Base-by-base conservation (phyloP, 1,140 invertebrate genomes). In the Lamellibrachia luymesi region DNA sequence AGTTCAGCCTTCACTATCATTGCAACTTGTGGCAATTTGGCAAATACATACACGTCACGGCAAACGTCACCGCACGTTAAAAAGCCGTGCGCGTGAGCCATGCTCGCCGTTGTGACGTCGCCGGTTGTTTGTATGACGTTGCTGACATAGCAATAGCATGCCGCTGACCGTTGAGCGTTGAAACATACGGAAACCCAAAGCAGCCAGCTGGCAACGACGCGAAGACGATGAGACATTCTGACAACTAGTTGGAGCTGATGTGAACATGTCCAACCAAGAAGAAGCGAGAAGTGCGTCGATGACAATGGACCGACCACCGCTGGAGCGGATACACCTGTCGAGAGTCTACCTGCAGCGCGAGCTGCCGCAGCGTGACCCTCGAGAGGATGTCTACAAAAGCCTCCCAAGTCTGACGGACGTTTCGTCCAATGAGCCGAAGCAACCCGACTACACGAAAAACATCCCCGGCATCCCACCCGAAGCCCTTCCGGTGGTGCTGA, bases 101-200 rank as follows among this genome's bases (percentile, higher is more conserved):
- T 80, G 13, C 64, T 17, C 17, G 64, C 64, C 64, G 64, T 80
- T 80, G 64, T 80, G 64, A 80, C 64, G 64, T 80, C 17, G 64
- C 64, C 13, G 64, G 13, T 80, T 80, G 64, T 22, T 80, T 80
- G 64, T 80, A 80, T 80, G 64, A 80, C 64, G 64, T 80, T 80
- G 64, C 64, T 2, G 64, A 80, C 64, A 80, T 80, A 80, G 64
- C 64, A 80, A 80, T 80, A 17, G 64, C 64, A 80, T 0, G 64
- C 64, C 64, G 64, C 64, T 80, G 64, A 80, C 64, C 64, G 64
- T 80, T 80, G 64, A 80, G 64, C 64, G 64, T 80, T 80, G 64
- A 80, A 80, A 80, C 64, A 80, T 22, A 80, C 64, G 64, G 4
- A 80, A 80, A 80, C 64, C 64, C 64, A 10, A 4, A 80, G 0